These are phyloP conservation scores for Eutolmus rufibarbis DNA, from an alignment of 2,888 invertebrate genomes.

Conservation along the genomic window DNA sequence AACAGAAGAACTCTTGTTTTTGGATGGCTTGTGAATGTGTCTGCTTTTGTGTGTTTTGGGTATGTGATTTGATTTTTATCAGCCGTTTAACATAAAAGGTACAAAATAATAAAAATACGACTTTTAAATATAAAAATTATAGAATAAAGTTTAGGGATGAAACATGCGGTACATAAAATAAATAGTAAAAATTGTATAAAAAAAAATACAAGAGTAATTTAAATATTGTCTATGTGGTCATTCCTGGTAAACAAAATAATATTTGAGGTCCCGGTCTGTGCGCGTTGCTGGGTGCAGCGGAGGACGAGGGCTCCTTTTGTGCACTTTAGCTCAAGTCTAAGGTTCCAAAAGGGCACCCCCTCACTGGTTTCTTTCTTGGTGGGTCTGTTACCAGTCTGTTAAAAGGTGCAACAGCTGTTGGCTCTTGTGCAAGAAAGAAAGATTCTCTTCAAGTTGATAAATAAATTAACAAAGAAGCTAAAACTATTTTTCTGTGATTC, in stretches of 20 bases:
- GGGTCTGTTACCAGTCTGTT: background rate
- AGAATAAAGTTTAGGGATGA: background rate
- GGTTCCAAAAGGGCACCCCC: slow-evolving; percentile 57
- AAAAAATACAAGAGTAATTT: background rate
- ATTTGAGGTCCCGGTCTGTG: background rate
- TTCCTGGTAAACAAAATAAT: background rate
- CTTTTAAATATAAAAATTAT: background rate
- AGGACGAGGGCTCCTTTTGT: slow-evolving; percentile 51
- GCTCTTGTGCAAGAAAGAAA: background rate
- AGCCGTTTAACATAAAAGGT: background rate
- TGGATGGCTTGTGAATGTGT: background rate
- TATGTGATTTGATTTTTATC: background rate
- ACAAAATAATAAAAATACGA: background rate
- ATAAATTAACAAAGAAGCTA: slow-evolving; percentile 22
- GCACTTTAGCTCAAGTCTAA: slow-evolving; percentile 62
- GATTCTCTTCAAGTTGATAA: background rate
- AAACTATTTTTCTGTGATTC: background rate
- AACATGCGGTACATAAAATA: background rate
- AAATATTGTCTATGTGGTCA: background rate
- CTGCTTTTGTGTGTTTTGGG: background rate
- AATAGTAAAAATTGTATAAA: background rate
- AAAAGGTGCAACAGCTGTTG: background rate
- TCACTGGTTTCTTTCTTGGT: slow-evolving; percentile 35
- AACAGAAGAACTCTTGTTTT: background rate
- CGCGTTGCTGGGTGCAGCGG: background rate